Conservation (phyloP, 2,888 invertebrate species). For the Cacoxenus indagator region DNA sequence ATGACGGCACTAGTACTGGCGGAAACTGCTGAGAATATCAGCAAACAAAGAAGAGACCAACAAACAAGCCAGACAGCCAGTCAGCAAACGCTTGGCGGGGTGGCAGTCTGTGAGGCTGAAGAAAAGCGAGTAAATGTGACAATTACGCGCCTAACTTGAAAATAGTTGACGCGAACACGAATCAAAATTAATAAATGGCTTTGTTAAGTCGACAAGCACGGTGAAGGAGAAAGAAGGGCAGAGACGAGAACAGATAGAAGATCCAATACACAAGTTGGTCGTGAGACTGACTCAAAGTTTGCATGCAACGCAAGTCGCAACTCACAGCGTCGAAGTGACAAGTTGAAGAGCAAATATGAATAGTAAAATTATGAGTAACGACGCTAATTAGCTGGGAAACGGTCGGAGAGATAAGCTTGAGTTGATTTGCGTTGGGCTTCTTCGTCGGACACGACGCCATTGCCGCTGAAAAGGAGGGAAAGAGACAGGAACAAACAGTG, state of each 20-base stretch:
- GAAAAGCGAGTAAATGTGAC: slow-evolving; percentile 6
- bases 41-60: not conserved
- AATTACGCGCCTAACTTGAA: slow-evolving; percentile 22
- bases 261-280: slow-evolving; percentile 4
- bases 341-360: slow-evolving; percentile 46
- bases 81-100: no score
- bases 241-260: not conserved
- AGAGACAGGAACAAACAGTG: slow-evolving; percentile 56
- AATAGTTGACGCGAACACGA: slow-evolving; percentile 13
- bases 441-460: not conserved
- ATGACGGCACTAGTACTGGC: not conserved
- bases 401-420: not conserved
- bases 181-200: slow-evolving; percentile 20
- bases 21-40: not conserved
- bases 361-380: slow-evolving; percentile 58
- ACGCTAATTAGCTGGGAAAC: slow-evolving; percentile 59
- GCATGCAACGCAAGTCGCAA: slow-evolving; percentile 34
- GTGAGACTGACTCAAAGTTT: slow-evolving; percentile 1
- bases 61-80: not conserved
- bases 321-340: slow-evolving; percentile 34
- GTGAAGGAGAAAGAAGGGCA: not conserved
- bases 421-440: not conserved
- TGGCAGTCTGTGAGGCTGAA: no score
- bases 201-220: slow-evolving; percentile 9
- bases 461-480: not conserved